Base-by-base conservation (phyloP, 2,797 vertebrate genomes). In the Uromys caudimaculatus region DNA sequence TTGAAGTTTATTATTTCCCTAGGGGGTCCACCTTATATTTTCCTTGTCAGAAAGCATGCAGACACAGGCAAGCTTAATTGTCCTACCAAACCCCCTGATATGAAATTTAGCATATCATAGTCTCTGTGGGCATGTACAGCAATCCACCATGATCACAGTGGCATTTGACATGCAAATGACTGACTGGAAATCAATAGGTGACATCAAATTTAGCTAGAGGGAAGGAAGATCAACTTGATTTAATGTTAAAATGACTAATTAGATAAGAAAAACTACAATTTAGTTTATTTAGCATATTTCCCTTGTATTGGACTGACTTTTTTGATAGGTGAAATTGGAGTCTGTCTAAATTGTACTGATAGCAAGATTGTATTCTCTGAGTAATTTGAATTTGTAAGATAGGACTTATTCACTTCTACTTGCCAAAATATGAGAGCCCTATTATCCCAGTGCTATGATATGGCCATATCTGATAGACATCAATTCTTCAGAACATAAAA, bases 151-250 rank as follows among this genome's bases (percentile, higher is more conserved):
- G 4, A 17, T n/a, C 52, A 81, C 35, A 93, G 17, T 35, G 60
- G 0, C 13, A 92, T 69, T 21, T 38, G 16, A 92, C 9, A 71
- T 12, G 29, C 27, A 89, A 94, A 27, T 62, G 88, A 93, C 14
- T 88, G 87, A 90, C 12, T n/a, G 27, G 23, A 94, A 88, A 92
- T 82, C 56, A 95, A 71, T 82, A 89, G 27, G 77, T 79, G 35
- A 88, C 0, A 90, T 0, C 3, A 69, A 92, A 90, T 85, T 44
- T 79, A 86, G 14, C 82, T 92, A 94, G 19, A 76, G 32, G 19
- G 73, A 94, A 67, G 90, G 29, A 82, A 94, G 35, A 94, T 77
- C n/a, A 82, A 90, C 29, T 84, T 93, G 87, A 94, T 81, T 86
- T 44, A 85, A 67, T 85, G 35, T 75, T 89, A 47, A 47, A 79